Percentiles rank a stretch among this genome's conserved stretches.
These are phyloP conservation scores for Nymphalis polychloros DNA, from an alignment of 2,888 invertebrate genomes.

Conservation along the genomic window DNA sequence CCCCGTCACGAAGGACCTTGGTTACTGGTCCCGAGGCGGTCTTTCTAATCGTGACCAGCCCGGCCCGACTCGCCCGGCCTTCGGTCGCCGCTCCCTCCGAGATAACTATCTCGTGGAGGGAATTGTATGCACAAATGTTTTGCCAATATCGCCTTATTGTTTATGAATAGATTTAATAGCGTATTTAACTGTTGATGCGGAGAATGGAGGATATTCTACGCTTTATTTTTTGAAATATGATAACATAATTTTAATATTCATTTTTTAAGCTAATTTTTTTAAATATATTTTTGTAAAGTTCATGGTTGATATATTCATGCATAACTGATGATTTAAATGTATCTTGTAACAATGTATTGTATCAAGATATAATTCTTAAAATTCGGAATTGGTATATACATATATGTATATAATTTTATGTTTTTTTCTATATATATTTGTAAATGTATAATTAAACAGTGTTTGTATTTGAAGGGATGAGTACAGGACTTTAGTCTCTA, in stretches of 20 bases:
- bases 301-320: no score
- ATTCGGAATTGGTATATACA: no score
- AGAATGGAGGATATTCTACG: not conserved
- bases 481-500: slow-evolving; percentile 15
- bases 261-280: no score
- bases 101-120: slow-evolving; percentile 60
- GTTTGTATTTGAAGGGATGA: slow-evolving; percentile 17
- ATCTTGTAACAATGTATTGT: no score
- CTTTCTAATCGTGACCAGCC: slow-evolving; percentile 74
- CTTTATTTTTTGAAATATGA: no score
- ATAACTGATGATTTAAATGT: no score
- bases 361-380: no score
- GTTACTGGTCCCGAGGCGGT: slow-evolving; percentile 47
- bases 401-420: no score
- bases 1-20: slow-evolving; percentile 73
- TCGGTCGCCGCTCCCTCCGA: slow-evolving; percentile 71
- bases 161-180: slow-evolving; percentile 16
- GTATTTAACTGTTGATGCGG: slow-evolving; percentile 6
- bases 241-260: no score
- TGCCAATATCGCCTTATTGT: slow-evolving; percentile 23
- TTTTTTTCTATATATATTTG: not conserved
- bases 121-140: slow-evolving; percentile 25
- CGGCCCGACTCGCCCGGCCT: slow-evolving; percentile 53
- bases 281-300: no score
- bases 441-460: not conserved